These are phyloP conservation scores for Sylvia atricapilla DNA, from an alignment of 2,113 vertebrate genomes.

Conservation along the genomic window DNA sequence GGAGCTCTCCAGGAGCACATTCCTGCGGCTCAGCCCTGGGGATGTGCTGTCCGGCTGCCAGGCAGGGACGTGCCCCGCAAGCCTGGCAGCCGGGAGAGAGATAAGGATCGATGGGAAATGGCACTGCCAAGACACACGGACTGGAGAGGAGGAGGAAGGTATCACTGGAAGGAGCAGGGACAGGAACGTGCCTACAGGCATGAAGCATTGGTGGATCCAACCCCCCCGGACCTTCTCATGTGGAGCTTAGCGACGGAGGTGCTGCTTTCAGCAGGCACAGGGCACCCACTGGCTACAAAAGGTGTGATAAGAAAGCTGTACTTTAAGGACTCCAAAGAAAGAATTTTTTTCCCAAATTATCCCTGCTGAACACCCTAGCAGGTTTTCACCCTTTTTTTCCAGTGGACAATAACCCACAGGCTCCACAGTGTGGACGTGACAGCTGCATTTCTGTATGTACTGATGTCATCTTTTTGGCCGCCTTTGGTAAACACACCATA, in stretches of 20 bases:
- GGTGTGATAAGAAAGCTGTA: neutral
- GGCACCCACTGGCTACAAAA: neutral
- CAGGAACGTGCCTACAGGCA: neutral
- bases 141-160: neutral
- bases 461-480: neutral
- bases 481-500: conserved; percentile 35
- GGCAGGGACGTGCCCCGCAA: neutral
- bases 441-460: neutral
- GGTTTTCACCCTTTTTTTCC: neutral
- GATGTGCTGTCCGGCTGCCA: neutral
- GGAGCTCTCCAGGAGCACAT: neutral
- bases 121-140: neutral
- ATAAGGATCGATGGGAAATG: neutral
- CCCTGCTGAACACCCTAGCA: neutral
- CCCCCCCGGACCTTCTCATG: neutral
- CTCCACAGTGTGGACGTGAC: rapidly evolving
- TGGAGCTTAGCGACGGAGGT: neutral
- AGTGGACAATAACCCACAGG: neutral
- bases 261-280: neutral
- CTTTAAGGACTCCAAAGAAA: neutral
- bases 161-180: neutral
- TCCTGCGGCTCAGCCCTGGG: neutral
- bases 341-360: neutral
- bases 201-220: neutral
- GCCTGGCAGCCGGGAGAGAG: neutral